These are phyloP conservation scores for Pseudonaja textilis DNA, from an alignment of 2,113 vertebrate genomes.

Conservation along the genomic window DNA sequence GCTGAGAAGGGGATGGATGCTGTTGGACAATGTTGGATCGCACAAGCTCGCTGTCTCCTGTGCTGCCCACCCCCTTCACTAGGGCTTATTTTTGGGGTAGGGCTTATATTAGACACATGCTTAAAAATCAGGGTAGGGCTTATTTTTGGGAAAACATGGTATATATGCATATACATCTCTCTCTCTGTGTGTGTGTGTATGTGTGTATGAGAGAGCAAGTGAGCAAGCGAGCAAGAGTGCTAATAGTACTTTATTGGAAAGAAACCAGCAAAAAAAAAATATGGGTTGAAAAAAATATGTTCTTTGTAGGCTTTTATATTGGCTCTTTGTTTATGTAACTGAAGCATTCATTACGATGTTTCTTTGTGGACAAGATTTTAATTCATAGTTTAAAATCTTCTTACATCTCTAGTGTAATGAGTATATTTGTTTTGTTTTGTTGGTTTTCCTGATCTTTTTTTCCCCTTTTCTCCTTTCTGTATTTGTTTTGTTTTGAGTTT, in stretches of 20 bases:
- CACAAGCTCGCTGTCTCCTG: no score
- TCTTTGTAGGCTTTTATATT: neutral
- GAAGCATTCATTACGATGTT: neutral
- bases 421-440: neutral
- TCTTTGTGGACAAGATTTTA: neutral
- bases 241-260: neutral
- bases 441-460: neutral
- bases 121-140: no score
- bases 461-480: neutral
- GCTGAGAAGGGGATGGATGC: no score
- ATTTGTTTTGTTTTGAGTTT: neutral
- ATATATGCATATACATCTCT: neutral
- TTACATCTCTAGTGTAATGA: neutral
- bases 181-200: neutral
- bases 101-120: no score
- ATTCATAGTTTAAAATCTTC: neutral
- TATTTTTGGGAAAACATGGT: no score
- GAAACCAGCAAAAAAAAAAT: neutral
- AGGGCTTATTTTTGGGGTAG: no score
- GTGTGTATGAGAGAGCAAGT: no score
- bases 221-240: rapidly evolving
- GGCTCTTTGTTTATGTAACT: neutral
- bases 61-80: no score
- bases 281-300: neutral
- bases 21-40: no score